Evolutionary conservation across 1,140 invertebrate genomes (phyloP), one percentile per base, ranked within the genome.

Genomic region (Musca domestica): DNA sequence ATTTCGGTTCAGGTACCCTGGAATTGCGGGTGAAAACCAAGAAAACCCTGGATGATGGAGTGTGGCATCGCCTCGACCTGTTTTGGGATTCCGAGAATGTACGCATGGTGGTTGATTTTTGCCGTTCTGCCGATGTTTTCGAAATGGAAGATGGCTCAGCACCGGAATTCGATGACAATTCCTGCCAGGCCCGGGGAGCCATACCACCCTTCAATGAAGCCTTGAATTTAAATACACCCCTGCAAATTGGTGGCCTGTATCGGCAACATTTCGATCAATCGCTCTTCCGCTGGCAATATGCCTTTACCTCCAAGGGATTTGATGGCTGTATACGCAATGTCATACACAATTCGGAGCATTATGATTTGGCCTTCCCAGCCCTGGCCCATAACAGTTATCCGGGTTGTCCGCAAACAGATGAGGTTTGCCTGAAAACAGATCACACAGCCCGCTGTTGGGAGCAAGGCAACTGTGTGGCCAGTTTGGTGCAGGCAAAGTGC

Each of bases 321-420:
- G 84, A 86, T 71, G 90, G 90, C 3, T 91, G 90, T 79, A 87
- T 91, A 41, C 84, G 86, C 66, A 90, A 91, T 72, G 77, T 91
- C 2, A 81, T 88, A 46, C 89, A 90, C 74, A 90, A 91, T 74
- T 89, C 88, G 70, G 83, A 87, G 77, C 87, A 89, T 71, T 84
- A 89, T 73, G 88, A 90, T 72, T 76, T 90, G 25, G 86, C 86
- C 3, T 82, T 85, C 69, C 84, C 86, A 6, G 86, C 87, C 0
- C 72, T 86, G 65, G 81, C 84, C 4, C 73, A 84, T 25, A 83
- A 86, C 70, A 87, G 86, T 66, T 80, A 79, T 22, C 83, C 85
- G 61, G 87, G 87, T 23, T 90, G 89, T 74, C 83, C 83, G 3
- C 85, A 84, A 46, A 85, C 87, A 20, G 88, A 89, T 69, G 83